Evolutionary conservation across 2,888 invertebrate species (phyloP), one percentile per base, ranked within the genome.

Genomic region (Ennomos fuscantarius): DNA sequence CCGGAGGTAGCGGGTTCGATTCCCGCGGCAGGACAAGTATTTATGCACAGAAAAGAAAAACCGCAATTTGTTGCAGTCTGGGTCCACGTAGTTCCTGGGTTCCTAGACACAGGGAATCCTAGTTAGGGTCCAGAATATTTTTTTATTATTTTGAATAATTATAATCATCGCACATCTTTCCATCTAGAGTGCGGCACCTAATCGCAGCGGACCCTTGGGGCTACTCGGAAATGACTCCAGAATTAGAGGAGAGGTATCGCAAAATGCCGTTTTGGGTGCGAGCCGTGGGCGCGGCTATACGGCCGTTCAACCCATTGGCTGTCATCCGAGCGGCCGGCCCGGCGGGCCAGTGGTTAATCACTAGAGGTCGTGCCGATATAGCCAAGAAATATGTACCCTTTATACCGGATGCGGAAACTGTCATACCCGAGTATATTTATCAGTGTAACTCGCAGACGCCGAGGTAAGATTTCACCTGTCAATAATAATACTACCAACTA

Each of bases 161-260:
- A n/a, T n/a, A n/a, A n/a, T n/a, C n/a, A n/a, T n/a, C n/a, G n/a
- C n/a, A n/a, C n/a, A n/a, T n/a, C n/a, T n/a, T n/a, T n/a, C n/a
- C 53, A 32, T 79, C 0, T 74, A 94, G 96, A 71, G 97, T 99
- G 0, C 94, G 96, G 55, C 99, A 99, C 89, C 91, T 99, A 1
- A 95, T 99, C 62, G 92, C 99, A 35, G 99, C 98, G 0, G 99
- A 99, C 86, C 98, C 99, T 0, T 99, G 98, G 96, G 96, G 96
- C 24, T 95, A 95, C 71, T 93, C 95, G 0, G 95, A 95, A 73
- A 93, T 92, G 58, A 95, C 95, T 0, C 75, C 91, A 0, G 95
- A 96, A 64, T 82, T 90, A 0, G 88, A 90, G 60, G 93, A 93
- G 56, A 93, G 93, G 67, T 93, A 93, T 70, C 93, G 24, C 24